Percentiles rank a stretch among this genome's conserved stretches.
Conservation (phyloP, 2,888 invertebrate genomes). For the Papilio elwesi region DNA sequence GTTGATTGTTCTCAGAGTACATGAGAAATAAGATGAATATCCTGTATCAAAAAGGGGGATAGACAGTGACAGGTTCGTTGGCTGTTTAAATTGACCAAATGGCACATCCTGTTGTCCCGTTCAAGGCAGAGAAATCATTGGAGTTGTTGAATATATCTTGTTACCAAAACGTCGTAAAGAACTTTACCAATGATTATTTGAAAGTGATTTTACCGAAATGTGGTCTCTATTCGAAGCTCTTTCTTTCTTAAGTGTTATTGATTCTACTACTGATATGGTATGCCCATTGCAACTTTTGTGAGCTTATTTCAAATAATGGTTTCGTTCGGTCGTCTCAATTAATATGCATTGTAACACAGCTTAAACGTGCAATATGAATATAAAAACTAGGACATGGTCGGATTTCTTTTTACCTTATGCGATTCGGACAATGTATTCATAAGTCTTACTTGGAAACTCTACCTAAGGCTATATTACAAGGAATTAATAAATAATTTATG, state of each 20-base stretch:
- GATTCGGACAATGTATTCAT: not conserved
- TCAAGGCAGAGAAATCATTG: slow-evolving; percentile 48
- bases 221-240: not conserved
- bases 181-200: not conserved
- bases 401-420: not conserved
- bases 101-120: slow-evolving; percentile 67
- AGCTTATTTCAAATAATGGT: too few relatives aligned
- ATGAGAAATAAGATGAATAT: slow-evolving; percentile 61
- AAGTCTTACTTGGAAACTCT: not conserved
- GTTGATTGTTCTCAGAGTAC: slow-evolving; percentile 52
- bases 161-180: not conserved
- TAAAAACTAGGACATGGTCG: not conserved
- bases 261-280: too few relatives aligned
- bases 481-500: slow-evolving; percentile 15
- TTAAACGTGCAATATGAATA: not conserved
- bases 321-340: too few relatives aligned
- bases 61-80: slow-evolving; percentile 46
- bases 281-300: too few relatives aligned
- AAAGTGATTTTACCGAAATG: not conserved
- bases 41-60: slow-evolving; percentile 70
- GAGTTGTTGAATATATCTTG: not conserved
- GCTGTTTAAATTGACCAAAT: slow-evolving; percentile 71
- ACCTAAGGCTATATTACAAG: not conserved
- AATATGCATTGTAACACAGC: not conserved
- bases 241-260: too few relatives aligned